Evolutionary conservation across 1,140 invertebrate species (phyloP).

Genomic region (Aphelinus atriplicis): DNA sequence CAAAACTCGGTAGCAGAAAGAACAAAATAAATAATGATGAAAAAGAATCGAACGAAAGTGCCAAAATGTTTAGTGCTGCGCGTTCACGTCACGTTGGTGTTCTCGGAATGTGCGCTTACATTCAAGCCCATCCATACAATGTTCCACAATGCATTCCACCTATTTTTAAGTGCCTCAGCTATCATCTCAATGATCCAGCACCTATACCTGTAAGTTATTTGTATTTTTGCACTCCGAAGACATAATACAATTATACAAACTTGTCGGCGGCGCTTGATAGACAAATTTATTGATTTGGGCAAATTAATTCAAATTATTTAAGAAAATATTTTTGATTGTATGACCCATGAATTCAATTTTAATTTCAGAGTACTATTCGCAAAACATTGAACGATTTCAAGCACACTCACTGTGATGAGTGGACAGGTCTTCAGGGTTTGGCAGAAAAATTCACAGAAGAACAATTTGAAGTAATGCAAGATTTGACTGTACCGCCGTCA

Average conservation of each 20-base stretch:
- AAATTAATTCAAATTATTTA: no score
- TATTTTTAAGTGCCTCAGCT: conserved; percentile 81
- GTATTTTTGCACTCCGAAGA: neutral
- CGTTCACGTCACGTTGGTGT: conserved; percentile 82
- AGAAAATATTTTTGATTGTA: neutral
- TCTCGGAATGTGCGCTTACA: conserved; percentile 87
- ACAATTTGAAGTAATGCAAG: conserved; percentile 84
- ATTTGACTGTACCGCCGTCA: conserved; percentile 88
- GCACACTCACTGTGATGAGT: conserved; percentile 91
- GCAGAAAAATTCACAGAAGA: conserved; percentile 90
- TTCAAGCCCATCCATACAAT: conserved; percentile 90
- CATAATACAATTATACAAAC: neutral
- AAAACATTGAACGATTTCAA: conserved; percentile 89
- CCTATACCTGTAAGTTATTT: conserved; percentile 83
- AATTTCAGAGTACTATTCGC: conserved; percentile 77
- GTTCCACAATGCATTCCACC: conserved; percentile 85
- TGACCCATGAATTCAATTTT: neutral
- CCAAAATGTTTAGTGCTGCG: conserved; percentile 58
- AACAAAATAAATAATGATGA: conserved; percentile 25
- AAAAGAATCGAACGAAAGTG: conserved; percentile 38
- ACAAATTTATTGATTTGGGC: no score
- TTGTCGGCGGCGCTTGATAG: no score
- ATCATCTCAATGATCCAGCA: conserved; percentile 87
- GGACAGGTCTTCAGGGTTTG: conserved; percentile 76
- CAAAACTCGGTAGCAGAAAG: conserved; percentile 55